Evolutionary conservation across 2,888 invertebrate genomes (phyloP), one percentile per base, ranked within the genome.

Genomic region (Spicauda simplicius): DNA sequence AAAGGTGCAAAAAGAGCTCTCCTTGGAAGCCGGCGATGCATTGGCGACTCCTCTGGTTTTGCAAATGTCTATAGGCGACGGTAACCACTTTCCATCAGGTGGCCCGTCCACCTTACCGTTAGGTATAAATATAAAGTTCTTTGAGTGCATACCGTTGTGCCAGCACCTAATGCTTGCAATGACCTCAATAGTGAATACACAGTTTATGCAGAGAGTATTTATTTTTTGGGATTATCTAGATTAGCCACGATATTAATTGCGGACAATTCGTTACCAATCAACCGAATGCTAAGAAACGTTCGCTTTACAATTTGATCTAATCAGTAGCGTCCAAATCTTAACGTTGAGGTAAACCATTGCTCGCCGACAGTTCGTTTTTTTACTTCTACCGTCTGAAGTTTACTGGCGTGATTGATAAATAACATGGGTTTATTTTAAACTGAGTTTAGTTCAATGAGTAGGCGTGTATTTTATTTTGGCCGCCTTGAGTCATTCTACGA

Each of bases 391-490:
- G 19, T 57, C 16, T 14, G 25, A 45, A 63, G 18, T 33, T 50
- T 37, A 25, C 63, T 56, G 19, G 14, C 63, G 25, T 63, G 56
- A 56, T 30, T 56, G 56, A 56, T 63, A 48, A 63, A 56, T 63
- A 56, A 56, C 18, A 63, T n/a, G 11, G 14, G 16, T 25, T 56
- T 33, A 56, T 19, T 56, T 56, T 63, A 63, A 45, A 63, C 45
- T 55, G 1, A 45, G 7, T 45, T 45, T 45, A 20, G 30, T n/a
- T 8, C 4, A 63, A 56, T 63, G 18, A 48, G 63, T 55, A 30
- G 30, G 45, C 41, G 16, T 41, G 41, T 33, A 20, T 37, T 41
- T 11, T 55, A 48, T 4, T 45, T 55, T n/a, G 30, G 45, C 55
- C 58, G 12, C 45, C 20, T 45, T 25, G 58, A 25, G 25, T 48